Evolutionary conservation across 1,140 invertebrate species (phyloP).

Genomic region (Saccostrea glomerata): DNA sequence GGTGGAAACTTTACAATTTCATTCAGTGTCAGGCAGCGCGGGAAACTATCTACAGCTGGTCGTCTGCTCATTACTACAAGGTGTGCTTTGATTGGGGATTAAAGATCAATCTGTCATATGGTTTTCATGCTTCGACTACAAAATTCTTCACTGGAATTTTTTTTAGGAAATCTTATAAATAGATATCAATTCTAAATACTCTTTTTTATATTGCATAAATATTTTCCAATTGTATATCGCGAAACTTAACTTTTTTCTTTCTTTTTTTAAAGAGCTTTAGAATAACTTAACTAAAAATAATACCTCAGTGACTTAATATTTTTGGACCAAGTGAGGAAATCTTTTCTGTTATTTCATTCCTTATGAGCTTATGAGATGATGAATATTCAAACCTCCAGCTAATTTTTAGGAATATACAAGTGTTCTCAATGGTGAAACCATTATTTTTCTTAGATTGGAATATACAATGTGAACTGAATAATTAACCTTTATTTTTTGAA

Average conservation of each 20-base stretch:
- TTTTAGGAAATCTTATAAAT: neutral
- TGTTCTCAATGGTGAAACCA: no score
- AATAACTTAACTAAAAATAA: no score
- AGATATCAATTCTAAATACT: neutral
- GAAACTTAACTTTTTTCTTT: neutral
- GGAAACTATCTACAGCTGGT: constrained; percentile 6
- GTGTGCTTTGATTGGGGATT: neutral
- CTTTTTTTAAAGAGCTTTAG: no score
- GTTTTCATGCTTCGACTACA: constrained; percentile 14
- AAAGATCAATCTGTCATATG: constrained; percentile 4
- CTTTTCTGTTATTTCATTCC: neutral
- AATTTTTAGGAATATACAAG: neutral
- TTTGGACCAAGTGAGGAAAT: neutral
- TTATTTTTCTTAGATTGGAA: no score
- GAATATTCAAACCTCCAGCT: neutral
- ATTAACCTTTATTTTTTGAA: neutral
- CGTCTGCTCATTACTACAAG: constrained; percentile 18
- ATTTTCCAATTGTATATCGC: neutral
- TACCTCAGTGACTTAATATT: no score
- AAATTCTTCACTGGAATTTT: constrained; percentile 2
- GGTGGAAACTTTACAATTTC: neutral
- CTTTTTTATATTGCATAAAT: neutral
- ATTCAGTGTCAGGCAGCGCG: constrained; percentile 29
- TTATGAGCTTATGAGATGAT: neutral
- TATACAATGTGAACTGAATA: neutral